phyloP scores from a whole-genome alignment of 2,888 invertebrate genomes.

The Epirrita christyi region DNA sequence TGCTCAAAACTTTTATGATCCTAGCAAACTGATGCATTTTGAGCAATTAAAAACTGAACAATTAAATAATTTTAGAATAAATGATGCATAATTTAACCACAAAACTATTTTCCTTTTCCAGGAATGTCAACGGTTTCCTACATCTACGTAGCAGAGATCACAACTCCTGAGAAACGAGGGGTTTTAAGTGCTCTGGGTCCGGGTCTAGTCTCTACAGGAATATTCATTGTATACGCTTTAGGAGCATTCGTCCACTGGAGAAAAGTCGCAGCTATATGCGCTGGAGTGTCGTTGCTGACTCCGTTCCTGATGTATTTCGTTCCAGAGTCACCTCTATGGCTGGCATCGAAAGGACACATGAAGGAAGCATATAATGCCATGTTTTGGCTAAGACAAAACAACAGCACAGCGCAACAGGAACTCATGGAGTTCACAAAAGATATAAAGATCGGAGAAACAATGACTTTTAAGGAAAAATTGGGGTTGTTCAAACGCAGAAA shows the following conservation, averaged over 20 bases:
- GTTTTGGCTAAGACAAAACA: constrained; percentile 87
- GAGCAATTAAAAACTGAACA: background rate
- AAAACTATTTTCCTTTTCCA: constrained; percentile 50
- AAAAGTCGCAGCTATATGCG: constrained; percentile 86
- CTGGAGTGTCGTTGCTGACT: constrained; percentile 83
- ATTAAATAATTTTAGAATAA: no score
- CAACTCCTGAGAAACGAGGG: constrained; percentile 87
- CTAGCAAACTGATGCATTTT: no score
- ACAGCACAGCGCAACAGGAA: constrained; percentile 86
- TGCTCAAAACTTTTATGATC: no score
- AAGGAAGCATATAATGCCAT: constrained; percentile 86
- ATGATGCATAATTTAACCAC: background rate
- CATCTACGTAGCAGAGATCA: constrained; percentile 88
- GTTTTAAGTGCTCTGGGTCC: constrained; percentile 89
- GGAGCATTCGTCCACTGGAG: constrained; percentile 89
- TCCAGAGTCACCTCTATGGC: constrained; percentile 89
- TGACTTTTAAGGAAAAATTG: constrained; percentile 71
- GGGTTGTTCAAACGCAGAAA: constrained; percentile 77
- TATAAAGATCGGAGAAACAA: constrained; percentile 63
- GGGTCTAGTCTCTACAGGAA: constrained; percentile 89
- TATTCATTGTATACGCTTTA: constrained; percentile 87
- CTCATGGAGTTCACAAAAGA: constrained; percentile 85
- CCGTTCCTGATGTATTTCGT: constrained; percentile 85
- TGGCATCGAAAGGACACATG: constrained; percentile 85
- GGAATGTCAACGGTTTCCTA: constrained; percentile 89